Evolutionary conservation across 1,140 invertebrate genomes (phyloP).

Genomic region (Capitella teleta): DNA sequence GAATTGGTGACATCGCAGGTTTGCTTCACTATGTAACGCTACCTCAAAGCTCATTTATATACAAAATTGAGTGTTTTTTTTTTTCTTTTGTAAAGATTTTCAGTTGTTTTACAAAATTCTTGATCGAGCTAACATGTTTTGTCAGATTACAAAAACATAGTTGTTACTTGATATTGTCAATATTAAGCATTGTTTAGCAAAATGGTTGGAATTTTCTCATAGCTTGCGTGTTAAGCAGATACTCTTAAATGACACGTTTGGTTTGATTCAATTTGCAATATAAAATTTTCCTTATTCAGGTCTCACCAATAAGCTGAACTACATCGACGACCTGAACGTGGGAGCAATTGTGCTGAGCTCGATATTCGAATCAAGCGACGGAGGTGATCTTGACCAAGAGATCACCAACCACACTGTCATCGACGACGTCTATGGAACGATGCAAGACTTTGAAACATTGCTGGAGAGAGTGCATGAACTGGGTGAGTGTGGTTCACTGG

Average conservation of each 20-base stretch:
- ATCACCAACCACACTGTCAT: constrained; percentile 57
- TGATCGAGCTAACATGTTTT: background rate
- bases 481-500: constrained; percentile 16
- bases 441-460: constrained; percentile 57
- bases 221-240: no score
- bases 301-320: constrained; percentile 43
- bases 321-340: constrained; percentile 53
- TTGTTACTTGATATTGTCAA: no score
- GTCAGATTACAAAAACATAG: background rate
- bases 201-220: no score
- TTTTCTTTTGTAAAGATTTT: no score
- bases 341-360: constrained; percentile 59
- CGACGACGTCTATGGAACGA: constrained; percentile 55
- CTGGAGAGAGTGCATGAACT: constrained; percentile 21
- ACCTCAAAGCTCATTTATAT: background rate
- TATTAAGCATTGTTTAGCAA: no score
- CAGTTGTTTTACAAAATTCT: background rate
- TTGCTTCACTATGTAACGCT: background rate
- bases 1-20: constrained; percentile 65
- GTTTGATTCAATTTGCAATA: background rate
- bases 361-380: constrained; percentile 44
- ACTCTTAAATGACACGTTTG: background rate
- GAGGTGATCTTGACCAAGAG: constrained; percentile 49
- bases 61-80: background rate
- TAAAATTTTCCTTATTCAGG: constrained; percentile 5